Percentiles rank a stretch among this genome's conserved stretches.
Evolutionary conservation across 2,113 vertebrate genomes (phyloP).

Genomic region (Tenebrosternarchus preto): DNA sequence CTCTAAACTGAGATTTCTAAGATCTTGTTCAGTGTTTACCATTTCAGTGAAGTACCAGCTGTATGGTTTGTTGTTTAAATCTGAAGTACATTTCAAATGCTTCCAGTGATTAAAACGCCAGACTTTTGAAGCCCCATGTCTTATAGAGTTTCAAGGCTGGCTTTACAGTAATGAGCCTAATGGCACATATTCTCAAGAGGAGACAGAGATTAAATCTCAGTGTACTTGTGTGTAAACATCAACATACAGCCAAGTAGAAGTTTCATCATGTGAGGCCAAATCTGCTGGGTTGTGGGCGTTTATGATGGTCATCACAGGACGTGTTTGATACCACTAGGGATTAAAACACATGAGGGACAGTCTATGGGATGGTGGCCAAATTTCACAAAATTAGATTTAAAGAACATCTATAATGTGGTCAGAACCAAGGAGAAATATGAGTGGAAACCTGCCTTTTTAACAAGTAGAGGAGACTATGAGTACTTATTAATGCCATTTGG

Average conservation of each 20-base stretch:
- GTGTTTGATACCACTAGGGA: too few relatives aligned
- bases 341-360: too few relatives aligned
- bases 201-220: not conserved
- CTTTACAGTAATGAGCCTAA: not conserved
- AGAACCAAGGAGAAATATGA: too few relatives aligned
- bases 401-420: too few relatives aligned
- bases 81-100: not conserved
- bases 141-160: constrained; percentile 3
- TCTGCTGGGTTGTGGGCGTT: too few relatives aligned
- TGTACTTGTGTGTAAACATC: not conserved
- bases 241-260: not conserved
- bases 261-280: too few relatives aligned
- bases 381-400: too few relatives aligned
- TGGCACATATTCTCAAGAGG: not conserved
- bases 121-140: not conserved
- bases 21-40: not conserved
- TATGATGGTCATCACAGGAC: too few relatives aligned
- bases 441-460: too few relatives aligned
- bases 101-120: not conserved
- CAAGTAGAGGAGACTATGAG: too few relatives aligned
- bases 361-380: too few relatives aligned
- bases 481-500: too few relatives aligned
- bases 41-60: not conserved
- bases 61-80: not conserved
- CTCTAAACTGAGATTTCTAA: not conserved